phyloP scores from a whole-genome alignment of 37 sponge, comb jelly and placozoan genomes.

The Ianthella basta region DNA sequence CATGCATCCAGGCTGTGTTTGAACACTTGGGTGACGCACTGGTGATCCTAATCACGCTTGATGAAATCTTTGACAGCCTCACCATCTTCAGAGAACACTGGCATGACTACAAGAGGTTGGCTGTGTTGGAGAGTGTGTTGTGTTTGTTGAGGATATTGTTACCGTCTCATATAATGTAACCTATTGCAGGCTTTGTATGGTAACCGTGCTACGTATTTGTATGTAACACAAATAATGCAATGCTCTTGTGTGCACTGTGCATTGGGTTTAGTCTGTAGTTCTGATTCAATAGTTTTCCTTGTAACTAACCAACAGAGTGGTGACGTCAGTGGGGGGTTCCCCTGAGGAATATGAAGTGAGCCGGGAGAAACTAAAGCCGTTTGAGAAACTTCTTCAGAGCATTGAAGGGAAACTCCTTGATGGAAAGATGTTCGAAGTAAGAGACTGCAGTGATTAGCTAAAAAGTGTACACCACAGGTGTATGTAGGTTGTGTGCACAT shows the following conservation, averaged over 20 bases:
- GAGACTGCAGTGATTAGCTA: constrained; percentile 10
- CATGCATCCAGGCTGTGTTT: constrained; percentile 78
- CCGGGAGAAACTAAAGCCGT: constrained; percentile 73
- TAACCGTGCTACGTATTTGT: neutral
- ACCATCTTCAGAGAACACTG: constrained; percentile 84
- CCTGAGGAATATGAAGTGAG: constrained; percentile 85
- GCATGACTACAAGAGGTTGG: constrained; percentile 89
- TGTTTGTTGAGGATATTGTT: neutral
- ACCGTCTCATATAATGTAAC: too few relatives aligned
- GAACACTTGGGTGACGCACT: constrained; percentile 86
- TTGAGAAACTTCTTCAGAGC: constrained; percentile 87
- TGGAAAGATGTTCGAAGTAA: constrained; percentile 82
- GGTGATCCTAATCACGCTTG: constrained; percentile 86
- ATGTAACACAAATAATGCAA: neutral
- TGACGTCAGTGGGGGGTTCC: constrained; percentile 74
- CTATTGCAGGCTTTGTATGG: neutral
- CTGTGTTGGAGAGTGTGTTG: constrained; percentile 9
- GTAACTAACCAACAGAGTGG: constrained; percentile 47
- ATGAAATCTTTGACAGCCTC: constrained; percentile 71
- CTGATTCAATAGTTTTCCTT: neutral
- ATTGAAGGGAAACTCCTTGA: constrained; percentile 93
- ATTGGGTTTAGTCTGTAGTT: neutral
- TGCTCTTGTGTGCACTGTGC: neutral
- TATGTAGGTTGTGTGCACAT: neutral
- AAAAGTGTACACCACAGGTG: neutral